Evolutionary conservation across 2,797 vertebrate genomes (phyloP), one percentile per base, ranked within the genome.

Genomic region (Merluccius polli): DNA sequence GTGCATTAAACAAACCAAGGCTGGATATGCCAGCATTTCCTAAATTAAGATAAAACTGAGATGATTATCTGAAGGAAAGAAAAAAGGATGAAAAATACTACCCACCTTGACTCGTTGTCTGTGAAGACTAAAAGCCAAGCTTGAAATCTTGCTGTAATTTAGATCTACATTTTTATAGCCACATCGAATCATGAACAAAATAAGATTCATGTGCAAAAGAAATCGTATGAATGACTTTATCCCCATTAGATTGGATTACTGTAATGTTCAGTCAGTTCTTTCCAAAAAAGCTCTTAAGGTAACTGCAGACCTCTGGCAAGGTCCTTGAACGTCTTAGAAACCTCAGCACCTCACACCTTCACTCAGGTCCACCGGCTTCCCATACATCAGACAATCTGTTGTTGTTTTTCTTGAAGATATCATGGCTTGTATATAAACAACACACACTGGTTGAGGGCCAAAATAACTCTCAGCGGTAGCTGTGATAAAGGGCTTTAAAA

Each of bases 281-380:
- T 65, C 59, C 59, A 63, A 63, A 63, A 63, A 63, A 24, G 52
- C 52, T 63, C n/a, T 63, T 63, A 63, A 27, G 52, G 52, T n/a
- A 27, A 27, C 52, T 63, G 4, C n/a, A 27, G 52, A 63, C 8
- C 12, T 63, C 8, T 7, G 52, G 52, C n/a, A 63, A 27, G 52
- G 52, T 63, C n/a, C 52, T 63, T 9, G n/a, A 63, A 63, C 21
- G 52, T 63, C n/a, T 63, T 24, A 12, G n/a, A 27, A 63, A 24
- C n/a, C n/a, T 63, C n/a, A 63, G 52, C 52, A 27, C 52, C 1
- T 24, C 52, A 12, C n/a, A 11, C 52, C n/a, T 63, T 52, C 1
- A 27, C 52, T 24, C 52, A 27, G n/a, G 52, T 63, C n/a, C 48
- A 52, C 48, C 48, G 21, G 48, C 48, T 21, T 52, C 5, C 52